Conservation (phyloP, 2,113 vertebrate genomes). For the Centrocercus urophasianus region DNA sequence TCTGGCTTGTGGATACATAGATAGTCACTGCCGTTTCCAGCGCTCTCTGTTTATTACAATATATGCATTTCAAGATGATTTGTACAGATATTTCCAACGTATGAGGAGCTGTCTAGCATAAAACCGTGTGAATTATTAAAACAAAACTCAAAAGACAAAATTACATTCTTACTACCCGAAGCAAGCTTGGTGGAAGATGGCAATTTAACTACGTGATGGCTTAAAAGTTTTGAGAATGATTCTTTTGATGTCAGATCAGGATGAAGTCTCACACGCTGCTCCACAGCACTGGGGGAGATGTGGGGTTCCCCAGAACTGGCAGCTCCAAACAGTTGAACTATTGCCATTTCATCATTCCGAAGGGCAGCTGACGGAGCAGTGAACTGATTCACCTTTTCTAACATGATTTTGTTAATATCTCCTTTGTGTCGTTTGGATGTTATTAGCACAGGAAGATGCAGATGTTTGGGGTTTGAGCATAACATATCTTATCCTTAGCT, state of each 20-base stretch:
- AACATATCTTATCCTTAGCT: not conserved
- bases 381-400: not conserved
- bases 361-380: not conserved
- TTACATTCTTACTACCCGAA: not conserved
- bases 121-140: not conserved
- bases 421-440: not conserved
- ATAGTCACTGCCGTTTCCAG: not conserved
- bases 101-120: not conserved
- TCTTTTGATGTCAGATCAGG: not conserved
- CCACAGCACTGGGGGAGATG: fast-evolving
- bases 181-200: not conserved
- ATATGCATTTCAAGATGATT: not conserved
- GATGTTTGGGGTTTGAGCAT: not conserved
- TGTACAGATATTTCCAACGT: not conserved
- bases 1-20: not conserved
- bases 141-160: not conserved
- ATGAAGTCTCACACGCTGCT: not conserved
- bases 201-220: fast-evolving
- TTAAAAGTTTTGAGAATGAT: not conserved
- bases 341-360: not conserved
- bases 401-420: not conserved
- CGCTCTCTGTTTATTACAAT: not conserved
- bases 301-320: not conserved
- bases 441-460: not conserved
- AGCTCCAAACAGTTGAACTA: not conserved